These are phyloP conservation scores for Chunga burmeisteri DNA, from an alignment of 2,113 vertebrate genomes.

Conservation along the genomic window DNA sequence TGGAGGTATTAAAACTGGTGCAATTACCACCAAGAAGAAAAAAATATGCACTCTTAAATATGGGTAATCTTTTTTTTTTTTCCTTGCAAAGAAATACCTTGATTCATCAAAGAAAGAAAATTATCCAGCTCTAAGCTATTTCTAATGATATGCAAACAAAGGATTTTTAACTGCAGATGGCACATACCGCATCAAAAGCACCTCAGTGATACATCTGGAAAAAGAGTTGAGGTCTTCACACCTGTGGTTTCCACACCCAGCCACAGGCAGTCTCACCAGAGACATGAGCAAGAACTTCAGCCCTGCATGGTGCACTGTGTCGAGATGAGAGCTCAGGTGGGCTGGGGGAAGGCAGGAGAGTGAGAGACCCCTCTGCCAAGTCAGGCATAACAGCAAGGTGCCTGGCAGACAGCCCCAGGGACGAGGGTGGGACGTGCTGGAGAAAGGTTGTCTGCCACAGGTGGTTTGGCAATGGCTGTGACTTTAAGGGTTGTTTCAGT, in stretches of 20 bases:
- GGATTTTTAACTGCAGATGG: not conserved
- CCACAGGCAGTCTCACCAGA: not conserved
- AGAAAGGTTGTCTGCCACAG: not conserved
- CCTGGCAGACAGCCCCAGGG: not conserved
- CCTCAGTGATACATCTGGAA: not conserved
- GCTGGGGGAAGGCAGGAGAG: not conserved
- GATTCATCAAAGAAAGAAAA: not conserved
- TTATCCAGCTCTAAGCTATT: not conserved
- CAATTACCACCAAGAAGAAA: not conserved
- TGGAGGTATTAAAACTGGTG: not conserved
- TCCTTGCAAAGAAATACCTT: not conserved
- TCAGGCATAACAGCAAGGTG: too few relatives aligned
- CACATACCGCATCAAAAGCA: not conserved
- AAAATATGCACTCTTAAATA: not conserved
- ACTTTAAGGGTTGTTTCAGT: not conserved
- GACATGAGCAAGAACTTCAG: not conserved
- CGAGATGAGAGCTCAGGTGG: not conserved
- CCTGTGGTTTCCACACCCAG: not conserved
- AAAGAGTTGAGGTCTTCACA: not conserved
- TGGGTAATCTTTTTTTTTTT: not conserved
- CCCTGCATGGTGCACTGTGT: rapidly evolving
- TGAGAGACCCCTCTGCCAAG: rapidly evolving
- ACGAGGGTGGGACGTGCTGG: not conserved
- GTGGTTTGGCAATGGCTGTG: not conserved
- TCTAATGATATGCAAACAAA: not conserved